phyloP scores from a whole-genome alignment of 2,113 vertebrate genomes.

The Haemorhous mexicanus region DNA sequence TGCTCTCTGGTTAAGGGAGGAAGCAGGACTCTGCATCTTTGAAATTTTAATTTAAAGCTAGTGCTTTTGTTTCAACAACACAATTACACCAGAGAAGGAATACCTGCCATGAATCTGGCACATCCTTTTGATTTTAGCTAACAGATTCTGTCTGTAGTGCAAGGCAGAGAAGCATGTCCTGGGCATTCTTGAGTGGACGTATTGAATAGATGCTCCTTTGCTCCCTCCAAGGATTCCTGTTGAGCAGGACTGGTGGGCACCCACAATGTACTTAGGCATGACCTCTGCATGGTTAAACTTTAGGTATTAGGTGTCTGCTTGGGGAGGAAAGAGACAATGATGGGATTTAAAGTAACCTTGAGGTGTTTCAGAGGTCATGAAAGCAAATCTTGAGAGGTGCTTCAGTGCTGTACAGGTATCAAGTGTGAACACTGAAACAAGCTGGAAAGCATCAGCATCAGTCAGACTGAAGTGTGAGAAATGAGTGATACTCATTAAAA shows the following conservation, averaged over 20 bases:
- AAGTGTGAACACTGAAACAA: neutral
- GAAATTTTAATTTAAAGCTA: neutral
- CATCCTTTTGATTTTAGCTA: neutral
- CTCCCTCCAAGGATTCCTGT: accelerated
- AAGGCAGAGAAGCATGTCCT: neutral
- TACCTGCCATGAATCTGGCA: neutral
- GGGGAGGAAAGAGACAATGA: neutral
- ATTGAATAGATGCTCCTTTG: neutral
- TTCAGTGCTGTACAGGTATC: neutral
- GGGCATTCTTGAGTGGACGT: accelerated
- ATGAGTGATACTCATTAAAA: neutral
- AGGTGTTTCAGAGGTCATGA: neutral
- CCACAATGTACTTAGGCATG: too few species aligned
- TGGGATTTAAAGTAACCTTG: neutral
- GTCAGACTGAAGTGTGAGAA: neutral
- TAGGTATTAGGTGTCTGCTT: neutral
- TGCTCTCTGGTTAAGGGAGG: neutral
- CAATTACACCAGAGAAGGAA: neutral
- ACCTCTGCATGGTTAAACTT: neutral
- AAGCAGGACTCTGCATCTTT: neutral
- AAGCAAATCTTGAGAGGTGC: neutral
- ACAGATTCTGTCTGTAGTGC: neutral
- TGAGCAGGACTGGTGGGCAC: neutral
- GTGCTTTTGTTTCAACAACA: neutral
- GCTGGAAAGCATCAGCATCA: neutral